Conservation (phyloP, 1,140 invertebrate genomes). For the Trachymyrmex septentrionalis region DNA sequence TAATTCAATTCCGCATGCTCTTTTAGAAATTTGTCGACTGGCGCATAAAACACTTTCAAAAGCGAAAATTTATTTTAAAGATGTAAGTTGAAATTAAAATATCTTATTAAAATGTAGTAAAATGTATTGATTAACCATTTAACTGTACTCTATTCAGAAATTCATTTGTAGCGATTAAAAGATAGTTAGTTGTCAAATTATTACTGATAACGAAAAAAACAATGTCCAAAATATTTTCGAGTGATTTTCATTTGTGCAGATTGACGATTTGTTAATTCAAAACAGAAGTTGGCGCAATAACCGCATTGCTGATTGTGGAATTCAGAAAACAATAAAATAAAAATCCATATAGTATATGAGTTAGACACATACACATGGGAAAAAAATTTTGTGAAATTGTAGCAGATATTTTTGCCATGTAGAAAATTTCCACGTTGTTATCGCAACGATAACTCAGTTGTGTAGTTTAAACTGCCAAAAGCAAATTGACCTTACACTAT, state of each 20-base stretch:
- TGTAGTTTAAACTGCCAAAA: slow-evolving; percentile 32
- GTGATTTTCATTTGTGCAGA: neutral
- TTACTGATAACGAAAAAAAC: neutral
- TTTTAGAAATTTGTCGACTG: slow-evolving; percentile 5
- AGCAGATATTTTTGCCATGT: slow-evolving; percentile 29
- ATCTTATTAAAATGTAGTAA: neutral
- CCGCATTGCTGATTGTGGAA: neutral
- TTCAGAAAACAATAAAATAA: slow-evolving; percentile 14
- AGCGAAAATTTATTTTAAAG: slow-evolving; percentile 2
- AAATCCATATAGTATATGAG: slow-evolving; percentile 18
- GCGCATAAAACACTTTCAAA: slow-evolving; percentile 30
- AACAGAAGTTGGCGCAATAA: neutral
- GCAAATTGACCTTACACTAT: slow-evolving; percentile 24
- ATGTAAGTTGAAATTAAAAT: neutral
- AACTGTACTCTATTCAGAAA: neutral
- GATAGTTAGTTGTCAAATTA: neutral
- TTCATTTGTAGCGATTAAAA: neutral
- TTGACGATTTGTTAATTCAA: slow-evolving; percentile 6
- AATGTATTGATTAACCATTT: neutral
- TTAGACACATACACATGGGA: neutral
- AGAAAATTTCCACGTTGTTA: slow-evolving; percentile 43
- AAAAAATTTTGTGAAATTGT: slow-evolving; percentile 46
- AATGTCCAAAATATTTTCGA: neutral
- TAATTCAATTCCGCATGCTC: neutral
- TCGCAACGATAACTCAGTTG: slow-evolving; percentile 16